A percentile compares a stretch with the other conserved stretches of the same genome.
These are phyloP conservation scores for Halocynthia roretzi DNA, from an alignment of 23 tunicate genomes.

Conservation along the genomic window DNA sequence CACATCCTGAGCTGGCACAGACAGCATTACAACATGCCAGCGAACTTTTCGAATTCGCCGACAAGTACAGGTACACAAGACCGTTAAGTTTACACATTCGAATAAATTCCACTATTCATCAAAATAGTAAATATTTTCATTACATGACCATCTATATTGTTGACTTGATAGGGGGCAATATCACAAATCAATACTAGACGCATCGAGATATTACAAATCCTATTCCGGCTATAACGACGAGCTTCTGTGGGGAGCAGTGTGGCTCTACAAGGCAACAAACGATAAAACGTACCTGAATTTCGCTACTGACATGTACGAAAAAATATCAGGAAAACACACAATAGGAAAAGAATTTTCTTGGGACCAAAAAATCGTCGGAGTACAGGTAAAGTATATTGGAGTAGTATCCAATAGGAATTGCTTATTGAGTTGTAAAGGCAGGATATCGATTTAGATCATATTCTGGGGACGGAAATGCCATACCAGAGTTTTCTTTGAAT, in stretches of 20 bases:
- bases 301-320: constrained; percentile 22
- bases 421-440: not conserved
- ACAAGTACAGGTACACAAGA: constrained; percentile 23
- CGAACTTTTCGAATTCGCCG: constrained; percentile 70
- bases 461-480: too few relatives aligned
- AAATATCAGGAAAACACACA: constrained; percentile 25
- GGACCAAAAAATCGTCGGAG: constrained; percentile 83
- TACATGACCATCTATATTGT: not conserved
- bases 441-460: not conserved
- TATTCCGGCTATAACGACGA: constrained; percentile 60
- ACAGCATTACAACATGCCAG: constrained; percentile 46
- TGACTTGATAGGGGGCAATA: constrained; percentile 28
- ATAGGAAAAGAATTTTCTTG: constrained; percentile 49
- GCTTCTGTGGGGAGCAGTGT: constrained; percentile 47
- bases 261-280: constrained; percentile 54
- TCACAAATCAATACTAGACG: constrained; percentile 56
- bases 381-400: constrained; percentile 33
- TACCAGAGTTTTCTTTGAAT: too few relatives aligned
- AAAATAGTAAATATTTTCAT: too few relatives aligned
- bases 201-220: constrained; percentile 42
- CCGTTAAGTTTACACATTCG: too few relatives aligned
- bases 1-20: not conserved
- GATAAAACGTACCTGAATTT: constrained; percentile 15
- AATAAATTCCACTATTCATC: too few relatives aligned
- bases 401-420: not conserved